phyloP scores from a whole-genome alignment of 2,113 vertebrate genomes.

The Papio anubis region DNA sequence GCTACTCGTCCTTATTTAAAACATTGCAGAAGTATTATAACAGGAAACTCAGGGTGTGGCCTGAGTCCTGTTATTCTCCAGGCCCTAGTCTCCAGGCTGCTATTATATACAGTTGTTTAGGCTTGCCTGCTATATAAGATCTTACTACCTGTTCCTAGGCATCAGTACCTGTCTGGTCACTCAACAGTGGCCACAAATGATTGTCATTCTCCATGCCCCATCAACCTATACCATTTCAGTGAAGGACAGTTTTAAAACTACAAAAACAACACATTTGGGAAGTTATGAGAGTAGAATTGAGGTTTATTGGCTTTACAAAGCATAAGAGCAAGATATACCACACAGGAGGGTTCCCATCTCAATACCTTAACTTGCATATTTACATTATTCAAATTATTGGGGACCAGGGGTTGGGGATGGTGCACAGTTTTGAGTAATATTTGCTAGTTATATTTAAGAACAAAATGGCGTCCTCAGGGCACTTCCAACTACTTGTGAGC shows the following conservation, averaged over 20 bases:
- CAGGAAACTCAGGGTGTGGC: neutral
- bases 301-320: neutral
- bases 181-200: neutral
- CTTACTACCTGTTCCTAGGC: neutral
- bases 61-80: neutral
- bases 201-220: neutral
- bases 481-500: neutral
- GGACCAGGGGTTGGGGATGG: too few species aligned
- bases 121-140: neutral
- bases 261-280: neutral
- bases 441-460: neutral
- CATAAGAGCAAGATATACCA: neutral
- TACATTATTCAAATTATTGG: neutral
- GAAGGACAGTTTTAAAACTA: constrained; percentile 4
- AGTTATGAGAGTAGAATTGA: constrained; percentile 2
- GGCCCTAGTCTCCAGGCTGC: neutral
- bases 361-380: neutral
- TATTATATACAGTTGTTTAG: neutral
- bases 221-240: neutral
- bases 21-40: neutral
- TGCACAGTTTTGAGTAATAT: neutral
- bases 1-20: neutral
- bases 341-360: neutral
- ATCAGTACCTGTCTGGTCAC: neutral
- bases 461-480: neutral